Conservation (phyloP, 2,113 vertebrate species). For the Ondatra zibethicus region DNA sequence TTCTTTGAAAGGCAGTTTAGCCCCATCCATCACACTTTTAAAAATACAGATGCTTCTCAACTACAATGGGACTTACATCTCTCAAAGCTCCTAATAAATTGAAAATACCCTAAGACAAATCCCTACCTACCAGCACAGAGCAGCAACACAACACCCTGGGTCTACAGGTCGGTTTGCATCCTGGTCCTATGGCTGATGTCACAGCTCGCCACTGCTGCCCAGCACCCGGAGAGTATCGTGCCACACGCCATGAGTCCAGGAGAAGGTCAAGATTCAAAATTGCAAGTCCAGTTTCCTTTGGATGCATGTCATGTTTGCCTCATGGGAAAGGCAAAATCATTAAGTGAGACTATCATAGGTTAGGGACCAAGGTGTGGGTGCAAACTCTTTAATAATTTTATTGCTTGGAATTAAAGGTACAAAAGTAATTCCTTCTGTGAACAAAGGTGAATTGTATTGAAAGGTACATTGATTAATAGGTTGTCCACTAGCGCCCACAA, state of each 20-base stretch:
- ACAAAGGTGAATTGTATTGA: conserved; percentile 29
- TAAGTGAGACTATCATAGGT: background rate
- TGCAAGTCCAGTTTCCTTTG: background rate
- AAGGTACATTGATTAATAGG: background rate
- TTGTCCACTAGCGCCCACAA: background rate
- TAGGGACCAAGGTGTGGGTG: background rate
- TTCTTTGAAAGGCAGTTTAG: conserved; percentile 25
- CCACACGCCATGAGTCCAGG: background rate
- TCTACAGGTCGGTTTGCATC: background rate
- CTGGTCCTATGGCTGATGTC: background rate
- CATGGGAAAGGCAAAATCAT: background rate
- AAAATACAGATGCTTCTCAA: background rate
- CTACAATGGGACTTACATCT: background rate
- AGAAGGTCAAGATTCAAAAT: background rate
- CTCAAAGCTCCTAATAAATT: background rate
- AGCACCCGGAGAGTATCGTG: background rate
- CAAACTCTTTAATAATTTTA: conserved; percentile 24
- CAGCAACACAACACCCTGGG: background rate
- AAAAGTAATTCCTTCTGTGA: conserved; percentile 6
- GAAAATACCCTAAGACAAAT: background rate
- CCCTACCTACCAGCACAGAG: background rate
- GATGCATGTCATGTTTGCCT: background rate
- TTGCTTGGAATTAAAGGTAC: background rate
- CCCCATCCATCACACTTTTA: background rate
- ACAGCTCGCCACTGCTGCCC: background rate